A percentile compares a stretch with the other conserved stretches of the same genome.
phyloP scores from a whole-genome alignment of 2,888 invertebrate genomes.

The Noctua janthina region DNA sequence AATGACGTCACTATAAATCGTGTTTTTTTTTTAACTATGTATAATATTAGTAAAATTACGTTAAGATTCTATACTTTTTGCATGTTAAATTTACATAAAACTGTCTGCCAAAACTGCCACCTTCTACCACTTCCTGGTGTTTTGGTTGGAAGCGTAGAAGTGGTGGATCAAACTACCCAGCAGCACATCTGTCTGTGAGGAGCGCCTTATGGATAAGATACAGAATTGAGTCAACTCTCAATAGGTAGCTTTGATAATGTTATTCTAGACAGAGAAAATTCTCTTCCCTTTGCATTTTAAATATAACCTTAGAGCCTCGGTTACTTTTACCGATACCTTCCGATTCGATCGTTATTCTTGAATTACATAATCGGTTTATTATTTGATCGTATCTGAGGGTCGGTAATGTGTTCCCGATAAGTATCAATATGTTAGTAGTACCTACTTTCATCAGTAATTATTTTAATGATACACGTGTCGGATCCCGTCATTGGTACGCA shows the following conservation, averaged over 20 bases:
- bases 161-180: neutral
- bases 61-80: no score
- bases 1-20: no score
- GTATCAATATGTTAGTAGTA: neutral
- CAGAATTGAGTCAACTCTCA: neutral
- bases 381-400: conserved; percentile 13
- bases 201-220: neutral
- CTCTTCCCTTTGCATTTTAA: conserved; percentile 22
- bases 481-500: no score
- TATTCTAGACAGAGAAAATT: conserved; percentile 1
- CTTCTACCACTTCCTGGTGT: neutral
- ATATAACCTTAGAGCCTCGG: conserved; percentile 11
- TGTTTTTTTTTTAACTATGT: no score
- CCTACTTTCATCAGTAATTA: neutral
- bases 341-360: conserved; percentile 3
- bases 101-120: neutral
- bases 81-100: neutral
- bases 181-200: neutral
- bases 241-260: conserved; percentile 10
- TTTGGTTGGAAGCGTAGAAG: neutral
- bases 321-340: neutral
- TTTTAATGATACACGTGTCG: neutral
- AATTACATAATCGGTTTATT: conserved; percentile 35
- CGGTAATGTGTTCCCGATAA: conserved; percentile 16
- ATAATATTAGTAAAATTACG: no score